Base-by-base conservation (phyloP, 2,888 invertebrate species). In the Cactoblastis cactorum region DNA sequence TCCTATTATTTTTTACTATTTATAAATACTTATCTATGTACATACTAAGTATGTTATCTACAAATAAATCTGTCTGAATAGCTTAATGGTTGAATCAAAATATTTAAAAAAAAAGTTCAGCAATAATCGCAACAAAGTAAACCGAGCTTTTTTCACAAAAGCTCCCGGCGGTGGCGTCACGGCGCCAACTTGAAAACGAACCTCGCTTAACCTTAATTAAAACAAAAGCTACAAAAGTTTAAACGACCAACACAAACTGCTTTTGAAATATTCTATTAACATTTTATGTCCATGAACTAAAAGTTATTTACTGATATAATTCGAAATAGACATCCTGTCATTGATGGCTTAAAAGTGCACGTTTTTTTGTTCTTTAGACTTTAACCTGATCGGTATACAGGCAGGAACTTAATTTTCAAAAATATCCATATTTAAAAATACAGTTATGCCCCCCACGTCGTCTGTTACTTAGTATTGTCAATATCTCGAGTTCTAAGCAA, bases 191-290 rank as follows among this genome's bases (percentile, higher is more conserved):
- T 17, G 28, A 15, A 43, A 43, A 43, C 28, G 43, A 43, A 43
- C 28, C 28, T 43, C 41, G 41, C 41, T 24, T 6, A 43, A 24
- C 41, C 41, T 33, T 46, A 46, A 46, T 46, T 46, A 46, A 46
- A 46, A 34, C 35, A 18, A 46, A 46, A 46, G 46, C 34, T 46
- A 46, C 34, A 46, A 46, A 46, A 33, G 34, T 33, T 34, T 18
- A 35, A 46, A 46, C 46, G 46, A 46, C 46, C 19, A 19, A 46
- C 46, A 34, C 19, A 46, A 46, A 46, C 18, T 34, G 46, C 19
- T 46, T 35, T 46, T 22, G 35, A 19, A 46, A 14, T 46, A 34
- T 46, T 18, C 12, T 46, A 19, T 46, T 19, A n/a, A 34, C 46
- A 33, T 46, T 46, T 35, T 35, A 46, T 34, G 39, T 39, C 8